phyloP scores from a whole-genome alignment of 2,797 vertebrate species.

The Halcyon badia region DNA sequence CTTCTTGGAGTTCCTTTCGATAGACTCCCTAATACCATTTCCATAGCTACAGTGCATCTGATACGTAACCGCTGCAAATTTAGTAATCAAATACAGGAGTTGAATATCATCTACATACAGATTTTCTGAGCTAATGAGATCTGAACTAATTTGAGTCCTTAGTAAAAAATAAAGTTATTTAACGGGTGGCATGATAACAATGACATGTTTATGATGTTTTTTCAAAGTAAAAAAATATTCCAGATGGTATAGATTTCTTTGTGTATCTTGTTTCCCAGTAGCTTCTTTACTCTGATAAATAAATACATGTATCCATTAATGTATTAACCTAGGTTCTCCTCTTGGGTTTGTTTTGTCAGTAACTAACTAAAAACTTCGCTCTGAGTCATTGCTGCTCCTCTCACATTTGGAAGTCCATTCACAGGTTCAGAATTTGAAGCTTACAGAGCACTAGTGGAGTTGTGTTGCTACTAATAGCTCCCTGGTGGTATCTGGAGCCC shows the following conservation, averaged over 20 bases:
- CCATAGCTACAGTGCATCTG: neutral
- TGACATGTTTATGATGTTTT: neutral
- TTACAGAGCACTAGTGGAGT: neutral
- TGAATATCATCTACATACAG: neutral
- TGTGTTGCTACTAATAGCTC: conserved; percentile 28
- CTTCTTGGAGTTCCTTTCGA: neutral
- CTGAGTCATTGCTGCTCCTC: conserved; percentile 60
- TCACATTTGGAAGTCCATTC: conserved; percentile 68
- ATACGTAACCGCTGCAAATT: neutral
- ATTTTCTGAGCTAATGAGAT: neutral
- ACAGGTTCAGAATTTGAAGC: conserved; percentile 50
- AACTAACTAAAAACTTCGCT: conserved; percentile 47
- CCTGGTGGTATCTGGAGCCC: neutral
- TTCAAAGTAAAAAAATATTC: neutral
- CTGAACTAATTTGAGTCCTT: neutral
- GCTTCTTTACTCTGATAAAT: neutral
- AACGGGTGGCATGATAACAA: neutral
- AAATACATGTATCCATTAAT: neutral
- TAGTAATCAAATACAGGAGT: neutral
- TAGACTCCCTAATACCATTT: neutral
- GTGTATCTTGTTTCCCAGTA: neutral
- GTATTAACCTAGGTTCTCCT: neutral
- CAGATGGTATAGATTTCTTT: neutral
- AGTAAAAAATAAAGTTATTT: neutral
- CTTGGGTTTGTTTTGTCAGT: neutral